Evolutionary conservation across 1,140 invertebrate genomes (phyloP).

Genomic region (Caenorhabditis brenneri): DNA sequence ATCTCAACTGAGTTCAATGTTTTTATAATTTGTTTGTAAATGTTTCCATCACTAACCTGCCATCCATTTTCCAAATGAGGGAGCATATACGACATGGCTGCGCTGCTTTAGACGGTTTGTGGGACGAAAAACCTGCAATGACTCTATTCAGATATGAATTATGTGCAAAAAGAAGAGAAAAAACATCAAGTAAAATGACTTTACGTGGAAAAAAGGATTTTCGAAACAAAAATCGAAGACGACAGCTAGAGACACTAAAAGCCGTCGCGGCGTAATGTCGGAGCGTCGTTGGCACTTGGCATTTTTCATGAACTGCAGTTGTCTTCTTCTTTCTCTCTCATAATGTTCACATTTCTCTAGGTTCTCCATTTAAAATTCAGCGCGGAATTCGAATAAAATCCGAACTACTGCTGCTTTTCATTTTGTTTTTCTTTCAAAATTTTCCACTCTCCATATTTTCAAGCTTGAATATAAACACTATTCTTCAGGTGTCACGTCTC

Average conservation of each 20-base stretch:
- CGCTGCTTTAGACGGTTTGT: not conserved
- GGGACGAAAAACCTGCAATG: not conserved
- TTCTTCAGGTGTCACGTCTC: not conserved
- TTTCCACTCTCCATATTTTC: too few relatives aligned
- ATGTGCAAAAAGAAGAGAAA: not conserved
- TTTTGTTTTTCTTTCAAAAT: too few relatives aligned
- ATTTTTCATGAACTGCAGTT: too few relatives aligned
- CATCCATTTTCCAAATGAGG: slow-evolving; percentile 98
- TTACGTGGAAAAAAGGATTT: not conserved
- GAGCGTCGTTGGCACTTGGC: not conserved
- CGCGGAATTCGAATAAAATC: too few relatives aligned
- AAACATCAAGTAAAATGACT: not conserved
- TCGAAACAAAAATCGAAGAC: not conserved
- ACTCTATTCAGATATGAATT: not conserved
- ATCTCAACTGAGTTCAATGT: too few relatives aligned
- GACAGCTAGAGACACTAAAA: not conserved
- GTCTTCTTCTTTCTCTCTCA: too few relatives aligned
- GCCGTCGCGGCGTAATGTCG: not conserved
- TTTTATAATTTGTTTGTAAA: too few relatives aligned
- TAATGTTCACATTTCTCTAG: too few relatives aligned
- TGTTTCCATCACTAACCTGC: slow-evolving; percentile 78
- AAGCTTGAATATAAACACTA: too few relatives aligned
- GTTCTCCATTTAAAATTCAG: too few relatives aligned
- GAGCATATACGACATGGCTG: slow-evolving; percentile 94
- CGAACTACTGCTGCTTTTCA: too few relatives aligned